These are phyloP conservation scores for Parus major DNA, from an alignment of 2,113 vertebrate genomes.

Conservation along the genomic window DNA sequence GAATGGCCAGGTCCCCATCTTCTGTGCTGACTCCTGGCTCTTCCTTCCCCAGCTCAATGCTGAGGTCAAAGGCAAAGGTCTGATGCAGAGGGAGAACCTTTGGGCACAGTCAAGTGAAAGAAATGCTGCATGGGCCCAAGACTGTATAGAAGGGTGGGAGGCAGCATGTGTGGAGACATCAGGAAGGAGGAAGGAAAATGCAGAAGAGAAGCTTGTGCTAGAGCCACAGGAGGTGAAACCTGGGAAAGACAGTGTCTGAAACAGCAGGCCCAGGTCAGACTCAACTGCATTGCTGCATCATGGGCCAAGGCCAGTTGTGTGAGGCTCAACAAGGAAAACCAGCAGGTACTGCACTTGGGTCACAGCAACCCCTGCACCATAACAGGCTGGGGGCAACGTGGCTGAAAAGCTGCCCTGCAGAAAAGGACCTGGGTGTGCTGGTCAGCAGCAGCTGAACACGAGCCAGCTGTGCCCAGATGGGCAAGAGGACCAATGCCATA, in stretches of 20 bases:
- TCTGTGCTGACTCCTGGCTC: background rate
- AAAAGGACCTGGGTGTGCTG: background rate
- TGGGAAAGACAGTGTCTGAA: background rate
- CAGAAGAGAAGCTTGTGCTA: background rate
- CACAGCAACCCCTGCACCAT: rapidly evolving
- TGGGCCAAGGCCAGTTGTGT: rapidly evolving
- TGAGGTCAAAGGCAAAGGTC: background rate
- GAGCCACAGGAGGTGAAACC: background rate
- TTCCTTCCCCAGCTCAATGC: background rate
- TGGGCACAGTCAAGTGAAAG: background rate
- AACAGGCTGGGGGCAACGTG: background rate
- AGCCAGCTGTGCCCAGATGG: background rate
- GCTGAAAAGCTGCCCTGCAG: background rate
- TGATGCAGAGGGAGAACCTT: background rate
- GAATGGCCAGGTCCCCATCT: background rate
- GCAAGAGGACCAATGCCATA: background rate
- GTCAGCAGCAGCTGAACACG: no score
- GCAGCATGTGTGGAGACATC: background rate
- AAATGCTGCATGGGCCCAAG: background rate
- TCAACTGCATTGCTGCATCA: background rate
- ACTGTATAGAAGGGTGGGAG: background rate
- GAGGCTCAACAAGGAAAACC: background rate
- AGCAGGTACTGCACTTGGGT: background rate
- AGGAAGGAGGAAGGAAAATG: background rate
- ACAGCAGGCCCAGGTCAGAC: background rate